phyloP scores from a whole-genome alignment of 2,113 vertebrate genomes.

The Serinus canaria region DNA sequence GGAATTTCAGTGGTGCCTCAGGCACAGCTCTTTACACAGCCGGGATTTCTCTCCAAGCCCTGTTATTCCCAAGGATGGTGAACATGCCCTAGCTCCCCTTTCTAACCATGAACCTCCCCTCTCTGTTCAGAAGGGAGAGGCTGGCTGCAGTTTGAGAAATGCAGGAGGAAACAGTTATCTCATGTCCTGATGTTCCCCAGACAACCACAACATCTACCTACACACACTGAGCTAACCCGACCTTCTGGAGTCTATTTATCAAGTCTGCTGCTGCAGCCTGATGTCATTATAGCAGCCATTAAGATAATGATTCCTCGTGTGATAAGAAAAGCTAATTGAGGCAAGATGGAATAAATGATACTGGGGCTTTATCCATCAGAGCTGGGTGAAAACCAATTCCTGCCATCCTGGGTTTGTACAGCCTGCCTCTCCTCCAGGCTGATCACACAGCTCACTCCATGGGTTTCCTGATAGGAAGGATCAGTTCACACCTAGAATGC shows the following conservation, averaged over 20 bases:
- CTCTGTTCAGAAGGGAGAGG: neutral
- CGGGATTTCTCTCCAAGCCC: neutral
- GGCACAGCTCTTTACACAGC: neutral
- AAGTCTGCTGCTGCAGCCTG: neutral
- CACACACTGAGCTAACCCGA: neutral
- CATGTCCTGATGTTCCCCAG: neutral
- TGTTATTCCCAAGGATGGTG: neutral
- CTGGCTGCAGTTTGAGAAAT: neutral
- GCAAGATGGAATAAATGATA: neutral
- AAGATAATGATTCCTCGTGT: neutral
- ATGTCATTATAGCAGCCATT: neutral
- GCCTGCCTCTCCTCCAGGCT: neutral
- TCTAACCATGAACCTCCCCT: neutral
- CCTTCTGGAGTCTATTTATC: neutral
- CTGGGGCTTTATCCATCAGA: constrained; percentile 4
- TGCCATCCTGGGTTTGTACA: neutral
- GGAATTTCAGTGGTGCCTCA: neutral
- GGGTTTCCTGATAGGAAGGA: neutral
- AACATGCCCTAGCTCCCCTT: neutral
- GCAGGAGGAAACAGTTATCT: neutral
- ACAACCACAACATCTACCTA: neutral
- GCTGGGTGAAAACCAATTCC: neutral
- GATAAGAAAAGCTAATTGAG: constrained; percentile 26
- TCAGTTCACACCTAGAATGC: neutral
- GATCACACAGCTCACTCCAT: neutral